These are phyloP conservation scores for Jaculus jaculus DNA, from an alignment of 2,113 vertebrate genomes.

Conservation along the genomic window DNA sequence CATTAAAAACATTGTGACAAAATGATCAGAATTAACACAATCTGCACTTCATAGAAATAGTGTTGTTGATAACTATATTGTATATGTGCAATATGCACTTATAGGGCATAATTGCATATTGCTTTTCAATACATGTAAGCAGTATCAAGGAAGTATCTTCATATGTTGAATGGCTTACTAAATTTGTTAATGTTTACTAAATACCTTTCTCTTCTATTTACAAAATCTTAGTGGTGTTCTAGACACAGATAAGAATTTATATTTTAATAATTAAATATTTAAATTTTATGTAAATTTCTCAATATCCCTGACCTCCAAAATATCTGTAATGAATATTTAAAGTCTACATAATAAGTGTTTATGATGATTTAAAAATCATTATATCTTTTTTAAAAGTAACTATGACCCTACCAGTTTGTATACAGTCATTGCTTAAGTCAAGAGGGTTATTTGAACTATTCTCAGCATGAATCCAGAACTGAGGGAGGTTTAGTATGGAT, in stretches of 20 bases:
- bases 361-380: neutral
- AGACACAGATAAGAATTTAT: neutral
- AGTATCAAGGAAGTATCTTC: neutral
- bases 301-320: neutral
- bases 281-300: neutral
- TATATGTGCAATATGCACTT: too few species aligned
- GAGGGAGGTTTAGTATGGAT: constrained; percentile 30
- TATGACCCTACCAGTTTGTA: neutral
- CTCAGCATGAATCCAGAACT: constrained; percentile 18
- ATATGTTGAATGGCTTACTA: neutral
- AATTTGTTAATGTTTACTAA: constrained; percentile 17
- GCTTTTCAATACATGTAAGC: neutral
- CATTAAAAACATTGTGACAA: neutral
- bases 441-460: constrained; percentile 19
- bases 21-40: neutral
- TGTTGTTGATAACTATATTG: neutral
- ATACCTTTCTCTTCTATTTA: neutral
- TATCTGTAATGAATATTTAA: neutral
- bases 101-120: neutral
- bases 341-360: neutral
- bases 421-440: neutral
- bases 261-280: constrained; percentile 13
- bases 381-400: neutral
- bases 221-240: neutral
- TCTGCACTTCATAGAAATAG: constrained; percentile 1